Percentiles rank a stretch among this genome's conserved stretches.
Conservation (phyloP, 2,797 vertebrate genomes). For the Sebastes diploproa region DNA sequence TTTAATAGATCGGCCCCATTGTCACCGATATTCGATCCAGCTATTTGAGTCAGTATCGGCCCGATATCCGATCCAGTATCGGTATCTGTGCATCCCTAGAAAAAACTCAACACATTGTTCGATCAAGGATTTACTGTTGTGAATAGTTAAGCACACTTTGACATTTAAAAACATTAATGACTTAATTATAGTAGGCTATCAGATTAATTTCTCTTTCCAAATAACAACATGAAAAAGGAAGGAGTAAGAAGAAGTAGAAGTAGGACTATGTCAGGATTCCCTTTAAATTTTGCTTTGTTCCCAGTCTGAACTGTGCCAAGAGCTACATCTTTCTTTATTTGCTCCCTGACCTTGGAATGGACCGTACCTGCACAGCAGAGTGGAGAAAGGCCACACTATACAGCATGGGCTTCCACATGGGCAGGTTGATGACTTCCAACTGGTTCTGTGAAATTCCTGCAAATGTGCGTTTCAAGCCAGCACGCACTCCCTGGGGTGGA, state of each 20-base stretch:
- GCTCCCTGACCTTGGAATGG: neutral
- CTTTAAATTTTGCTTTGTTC: neutral
- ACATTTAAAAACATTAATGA: neutral
- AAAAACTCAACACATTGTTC: neutral
- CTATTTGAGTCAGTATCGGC: too few relatives aligned
- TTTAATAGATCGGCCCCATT: neutral
- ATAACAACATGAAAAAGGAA: neutral
- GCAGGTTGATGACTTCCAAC: conserved; percentile 82
- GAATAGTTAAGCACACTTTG: neutral
- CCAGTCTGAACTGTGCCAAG: neutral
- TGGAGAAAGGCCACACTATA: conserved; percentile 88
- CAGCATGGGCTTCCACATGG: conserved; percentile 87
- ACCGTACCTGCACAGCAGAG: conserved; percentile 80
- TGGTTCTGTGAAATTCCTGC: conserved; percentile 85
- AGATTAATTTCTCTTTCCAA: neutral
- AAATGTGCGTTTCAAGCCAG: conserved; percentile 87
- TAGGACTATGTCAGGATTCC: neutral
- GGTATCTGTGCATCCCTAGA: too few relatives aligned
- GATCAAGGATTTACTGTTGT: neutral
- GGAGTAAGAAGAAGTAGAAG: neutral
- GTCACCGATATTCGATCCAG: neutral
- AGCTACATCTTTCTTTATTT: neutral
- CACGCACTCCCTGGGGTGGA: conserved; percentile 86
- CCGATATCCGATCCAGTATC: too few relatives aligned
- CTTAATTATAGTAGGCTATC: neutral